Evolutionary conservation across 2,888 invertebrate species (phyloP).

Genomic region (Empis stercorea): DNA sequence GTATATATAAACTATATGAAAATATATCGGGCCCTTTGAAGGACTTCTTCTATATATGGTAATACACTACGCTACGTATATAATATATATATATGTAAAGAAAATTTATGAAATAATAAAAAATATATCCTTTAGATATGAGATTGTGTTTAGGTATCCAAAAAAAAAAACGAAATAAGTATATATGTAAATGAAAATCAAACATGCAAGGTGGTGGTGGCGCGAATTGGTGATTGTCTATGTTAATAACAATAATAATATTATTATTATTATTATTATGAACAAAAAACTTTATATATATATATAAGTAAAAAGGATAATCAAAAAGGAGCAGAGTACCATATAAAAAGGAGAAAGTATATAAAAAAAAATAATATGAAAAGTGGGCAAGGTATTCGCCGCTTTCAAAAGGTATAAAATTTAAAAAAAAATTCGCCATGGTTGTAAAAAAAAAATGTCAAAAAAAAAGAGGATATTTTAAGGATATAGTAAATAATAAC

Average conservation of each 20-base stretch:
- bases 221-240: not conserved
- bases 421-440: not conserved
- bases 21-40: slow-evolving; percentile 2
- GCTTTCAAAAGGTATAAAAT: not conserved
- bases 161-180: no score
- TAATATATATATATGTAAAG: no score
- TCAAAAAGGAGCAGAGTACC: no score
- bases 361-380: not conserved
- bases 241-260: not conserved
- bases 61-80: no score
- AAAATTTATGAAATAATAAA: no score
- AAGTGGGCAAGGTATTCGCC: not conserved
- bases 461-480: not conserved
- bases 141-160: slow-evolving; percentile 7
- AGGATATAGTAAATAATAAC: no score
- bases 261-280: no score
- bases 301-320: no score
- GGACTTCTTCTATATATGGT: no score
- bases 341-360: no score
- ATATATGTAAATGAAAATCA: slow-evolving; percentile 36
- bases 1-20: not conserved
- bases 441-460: not conserved
- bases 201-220: slow-evolving; percentile 33
- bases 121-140: no score
- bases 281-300: no score